Conservation (phyloP, 2,113 vertebrate genomes). For the Uropsilus gracilis region DNA sequence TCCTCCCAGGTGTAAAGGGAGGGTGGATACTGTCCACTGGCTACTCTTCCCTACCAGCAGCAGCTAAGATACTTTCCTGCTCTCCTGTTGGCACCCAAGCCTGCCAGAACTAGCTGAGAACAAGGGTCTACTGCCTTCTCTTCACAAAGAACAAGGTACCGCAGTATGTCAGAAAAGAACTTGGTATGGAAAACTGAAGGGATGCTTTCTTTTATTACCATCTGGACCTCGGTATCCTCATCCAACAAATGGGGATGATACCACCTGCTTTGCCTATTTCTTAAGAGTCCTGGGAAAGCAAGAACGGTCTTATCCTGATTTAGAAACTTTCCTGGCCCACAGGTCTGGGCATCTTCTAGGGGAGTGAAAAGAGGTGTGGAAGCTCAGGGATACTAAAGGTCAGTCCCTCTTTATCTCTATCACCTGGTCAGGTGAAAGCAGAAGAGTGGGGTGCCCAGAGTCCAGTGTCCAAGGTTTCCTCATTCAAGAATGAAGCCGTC, state of each 20-base stretch:
- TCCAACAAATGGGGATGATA: background rate
- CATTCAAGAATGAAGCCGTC: no score
- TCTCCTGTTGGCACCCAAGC: background rate
- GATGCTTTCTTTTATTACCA: background rate
- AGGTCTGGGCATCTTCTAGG: background rate
- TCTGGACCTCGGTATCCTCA: background rate
- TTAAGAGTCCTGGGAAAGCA: background rate
- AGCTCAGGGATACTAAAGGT: background rate
- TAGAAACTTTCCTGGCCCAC: background rate
- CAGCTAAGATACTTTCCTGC: background rate
- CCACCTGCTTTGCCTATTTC: background rate
- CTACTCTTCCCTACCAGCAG: background rate
- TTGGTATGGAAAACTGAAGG: background rate
- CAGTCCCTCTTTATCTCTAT: background rate
- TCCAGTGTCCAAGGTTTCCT: background rate
- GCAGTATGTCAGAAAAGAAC: background rate
- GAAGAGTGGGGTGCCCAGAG: background rate
- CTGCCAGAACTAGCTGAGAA: conserved; percentile 1
- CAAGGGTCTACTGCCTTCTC: background rate
- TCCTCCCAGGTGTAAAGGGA: background rate
- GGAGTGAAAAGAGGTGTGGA: background rate
- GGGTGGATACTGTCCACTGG: background rate
- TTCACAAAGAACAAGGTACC: background rate
- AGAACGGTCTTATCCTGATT: background rate
- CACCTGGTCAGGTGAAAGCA: conserved; percentile 3